Evolutionary conservation across 2,797 vertebrate genomes (phyloP), one percentile per base, ranked within the genome.

Genomic region (Sebastes oblongus): DNA sequence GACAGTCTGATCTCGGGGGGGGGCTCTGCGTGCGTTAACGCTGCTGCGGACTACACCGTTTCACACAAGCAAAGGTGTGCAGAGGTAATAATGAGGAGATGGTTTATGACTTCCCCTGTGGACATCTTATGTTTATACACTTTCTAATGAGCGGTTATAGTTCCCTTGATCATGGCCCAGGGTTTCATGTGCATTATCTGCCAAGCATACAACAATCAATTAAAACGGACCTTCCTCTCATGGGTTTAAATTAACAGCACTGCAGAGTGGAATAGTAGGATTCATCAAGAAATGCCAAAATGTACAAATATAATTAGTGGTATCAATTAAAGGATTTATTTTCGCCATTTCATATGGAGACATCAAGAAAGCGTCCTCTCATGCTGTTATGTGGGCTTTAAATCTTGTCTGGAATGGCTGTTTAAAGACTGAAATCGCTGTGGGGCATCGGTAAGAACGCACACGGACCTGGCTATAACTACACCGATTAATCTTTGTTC

Each of bases 121-220:
- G 92, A 92, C 78, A 73, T 82, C 75, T 87, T 89, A 89, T 81
- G 86, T 75, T 93, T 92, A 95, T 95, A 93, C 93, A 94, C 91
- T 93, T 92, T 86, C 90, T 95, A 96, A 96, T 95, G 88, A 92
- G 87, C 88, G 80, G 84, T 92, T 93, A 94, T 93, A 91, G 93
- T 89, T 88, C 92, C 92, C 90, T 78, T 88, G 91, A 94, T 93
- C 83, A 89, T 59, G 46, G 81, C 65, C 86, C 76, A 59, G 84
- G 87, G 87, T 90, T 80, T 83, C 22, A 50, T 71, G 25, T 61
- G 74, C 25, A 25, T 39, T 82, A 82, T 70, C 74, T 89, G 82
- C 67, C 72, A 85, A 82, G 71, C 67, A 34, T 30, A 69, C 32
- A 86, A 76, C 78, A 85, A 73, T 81, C 80, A 83, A 62, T 90